Percentiles rank a stretch among this genome's conserved stretches.
phyloP scores from a whole-genome alignment of 2,797 vertebrate genomes.

The Cheirogaleus major region DNA sequence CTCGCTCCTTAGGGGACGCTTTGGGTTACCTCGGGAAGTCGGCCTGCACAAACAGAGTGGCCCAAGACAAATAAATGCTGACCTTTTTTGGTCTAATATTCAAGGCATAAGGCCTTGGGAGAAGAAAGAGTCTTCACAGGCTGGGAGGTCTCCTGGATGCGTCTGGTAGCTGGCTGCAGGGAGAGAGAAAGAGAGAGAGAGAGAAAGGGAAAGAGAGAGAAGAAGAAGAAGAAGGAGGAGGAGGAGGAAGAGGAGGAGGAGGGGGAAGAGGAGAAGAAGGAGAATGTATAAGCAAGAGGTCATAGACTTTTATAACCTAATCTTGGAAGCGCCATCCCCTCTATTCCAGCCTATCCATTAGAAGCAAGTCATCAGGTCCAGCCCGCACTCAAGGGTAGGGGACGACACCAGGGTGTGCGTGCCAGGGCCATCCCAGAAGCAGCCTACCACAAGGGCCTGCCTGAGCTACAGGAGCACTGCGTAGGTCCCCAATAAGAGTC shows the following conservation, averaged over 20 bases:
- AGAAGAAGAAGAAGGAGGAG: fast-evolving
- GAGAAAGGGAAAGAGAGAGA: no score
- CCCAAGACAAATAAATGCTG: constrained; percentile 40
- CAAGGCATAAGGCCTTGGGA: not conserved
- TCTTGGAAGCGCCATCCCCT: not conserved
- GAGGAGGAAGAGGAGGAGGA: fast-evolving
- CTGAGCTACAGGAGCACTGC: fast-evolving
- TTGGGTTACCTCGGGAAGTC: constrained; percentile 3
- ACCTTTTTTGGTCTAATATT: not conserved
- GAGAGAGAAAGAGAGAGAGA: not conserved
- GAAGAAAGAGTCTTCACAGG: constrained; percentile 31
- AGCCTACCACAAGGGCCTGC: not conserved
- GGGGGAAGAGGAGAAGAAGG: fast-evolving
- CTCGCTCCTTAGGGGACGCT: not conserved
- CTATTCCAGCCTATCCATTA: not conserved
- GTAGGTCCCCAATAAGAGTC: no score
- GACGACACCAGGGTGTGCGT: fast-evolving
- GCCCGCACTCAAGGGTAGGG: not conserved
- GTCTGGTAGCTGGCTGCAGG: not conserved
- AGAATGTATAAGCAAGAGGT: not conserved
- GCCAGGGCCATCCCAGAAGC: not conserved
- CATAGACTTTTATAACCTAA: not conserved
- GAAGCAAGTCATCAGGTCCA: not conserved
- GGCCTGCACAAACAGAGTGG: not conserved
- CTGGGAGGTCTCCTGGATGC: constrained; percentile 45